phyloP scores from a whole-genome alignment of 35 echinoderm and acorn worm genomes.

The Heliocidaris tuberculata region DNA sequence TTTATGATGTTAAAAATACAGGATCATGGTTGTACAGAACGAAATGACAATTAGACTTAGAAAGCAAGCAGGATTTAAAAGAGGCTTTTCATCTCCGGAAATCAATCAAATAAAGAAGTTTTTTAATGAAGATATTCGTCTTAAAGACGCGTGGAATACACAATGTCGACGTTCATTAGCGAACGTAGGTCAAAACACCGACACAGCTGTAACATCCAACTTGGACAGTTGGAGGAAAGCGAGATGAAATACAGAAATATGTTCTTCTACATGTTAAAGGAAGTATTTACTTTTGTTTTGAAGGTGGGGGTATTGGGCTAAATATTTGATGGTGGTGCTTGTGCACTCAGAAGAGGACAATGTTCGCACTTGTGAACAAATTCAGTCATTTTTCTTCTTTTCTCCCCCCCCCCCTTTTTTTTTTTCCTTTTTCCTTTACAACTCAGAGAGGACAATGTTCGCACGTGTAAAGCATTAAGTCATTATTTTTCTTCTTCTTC shows the following conservation, averaged over 20 bases:
- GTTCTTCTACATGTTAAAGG: neutral
- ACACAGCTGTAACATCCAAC: neutral
- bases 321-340: neutral
- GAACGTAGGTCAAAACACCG: neutral
- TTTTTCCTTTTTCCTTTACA: neutral
- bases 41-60: slow-evolving; percentile 32
- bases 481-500: neutral
- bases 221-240: neutral
- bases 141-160: slow-evolving; percentile 35
- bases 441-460: neutral
- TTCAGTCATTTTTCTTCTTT: neutral
- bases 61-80: neutral
- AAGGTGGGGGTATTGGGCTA: neutral
- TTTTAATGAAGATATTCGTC: slow-evolving; percentile 34
- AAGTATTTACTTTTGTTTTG: neutral
- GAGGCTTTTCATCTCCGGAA: slow-evolving; percentile 18
- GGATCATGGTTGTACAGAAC: slow-evolving; percentile 19
- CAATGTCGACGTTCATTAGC: slow-evolving; percentile 35
- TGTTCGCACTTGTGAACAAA: neutral
- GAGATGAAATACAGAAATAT: neutral
- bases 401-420: too few species aligned
- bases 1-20: neutral
- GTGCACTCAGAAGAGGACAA: neutral
- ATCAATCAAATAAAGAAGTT: slow-evolving; percentile 32
- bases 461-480: neutral